A percentile compares a stretch with the other conserved stretches of the same genome.
Evolutionary conservation across 2,113 vertebrate genomes (phyloP).

Genomic region (Hyaena hyaena): DNA sequence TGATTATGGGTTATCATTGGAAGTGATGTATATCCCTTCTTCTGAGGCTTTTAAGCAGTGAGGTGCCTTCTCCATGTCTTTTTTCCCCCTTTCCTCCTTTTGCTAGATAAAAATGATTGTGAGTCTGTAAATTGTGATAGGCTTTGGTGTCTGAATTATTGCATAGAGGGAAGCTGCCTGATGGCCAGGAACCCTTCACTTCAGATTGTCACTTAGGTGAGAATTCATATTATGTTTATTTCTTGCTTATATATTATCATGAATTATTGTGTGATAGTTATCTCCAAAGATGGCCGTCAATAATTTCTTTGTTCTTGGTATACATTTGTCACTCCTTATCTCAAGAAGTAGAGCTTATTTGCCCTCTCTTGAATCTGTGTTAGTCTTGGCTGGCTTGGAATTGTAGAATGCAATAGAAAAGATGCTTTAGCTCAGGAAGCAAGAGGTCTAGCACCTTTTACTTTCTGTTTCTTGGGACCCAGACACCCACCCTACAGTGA

Average conservation of each 20-base stretch:
- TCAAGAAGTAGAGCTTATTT: background rate
- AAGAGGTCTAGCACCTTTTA: background rate
- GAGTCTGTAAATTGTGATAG: background rate
- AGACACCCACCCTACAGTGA: rapidly evolving
- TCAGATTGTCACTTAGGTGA: background rate
- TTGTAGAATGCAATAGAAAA: background rate
- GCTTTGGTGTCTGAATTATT: background rate
- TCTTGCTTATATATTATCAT: background rate
- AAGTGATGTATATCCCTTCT: background rate
- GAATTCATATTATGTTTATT: background rate
- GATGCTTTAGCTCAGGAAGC: background rate
- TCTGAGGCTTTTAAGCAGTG: background rate
- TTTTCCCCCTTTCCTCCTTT: background rate
- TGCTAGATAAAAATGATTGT: background rate
- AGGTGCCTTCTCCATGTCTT: background rate
- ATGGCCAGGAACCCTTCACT: background rate
- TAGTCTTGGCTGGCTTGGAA: background rate
- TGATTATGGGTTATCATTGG: background rate
- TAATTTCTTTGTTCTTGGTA: background rate
- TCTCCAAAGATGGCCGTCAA: background rate
- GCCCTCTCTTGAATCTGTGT: background rate
- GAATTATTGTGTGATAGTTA: background rate
- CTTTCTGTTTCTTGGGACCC: background rate
- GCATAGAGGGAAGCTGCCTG: background rate
- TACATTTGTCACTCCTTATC: background rate